phyloP scores from a whole-genome alignment of 2,888 invertebrate genomes.

The Lithophane ornitopus region DNA sequence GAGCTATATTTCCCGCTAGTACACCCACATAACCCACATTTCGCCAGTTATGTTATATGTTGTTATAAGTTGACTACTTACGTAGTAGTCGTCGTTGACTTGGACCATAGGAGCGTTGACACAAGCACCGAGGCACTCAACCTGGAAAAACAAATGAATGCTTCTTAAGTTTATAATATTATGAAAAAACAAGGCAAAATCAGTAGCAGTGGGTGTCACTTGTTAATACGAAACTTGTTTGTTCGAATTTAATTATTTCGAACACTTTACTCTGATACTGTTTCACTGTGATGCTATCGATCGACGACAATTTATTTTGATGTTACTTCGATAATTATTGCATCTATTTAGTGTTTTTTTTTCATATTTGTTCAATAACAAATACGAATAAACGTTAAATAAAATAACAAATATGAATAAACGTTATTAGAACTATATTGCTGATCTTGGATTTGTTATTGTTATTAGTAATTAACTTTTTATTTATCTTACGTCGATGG shows the following conservation, averaged over 20 bases:
- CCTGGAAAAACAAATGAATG: slow-evolving; percentile 92
- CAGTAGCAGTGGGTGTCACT: neutral
- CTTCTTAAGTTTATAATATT: neutral
- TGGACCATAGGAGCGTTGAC: slow-evolving; percentile 99
- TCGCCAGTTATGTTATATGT: neutral
- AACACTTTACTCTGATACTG: neutral
- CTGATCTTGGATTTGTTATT: no score
- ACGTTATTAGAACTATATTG: neutral
- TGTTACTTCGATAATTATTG: neutral
- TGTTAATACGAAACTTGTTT: neutral
- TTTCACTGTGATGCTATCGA: neutral
- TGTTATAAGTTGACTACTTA: slow-evolving; percentile 87
- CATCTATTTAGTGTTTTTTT: neutral
- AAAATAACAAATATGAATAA: no score
- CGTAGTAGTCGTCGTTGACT: slow-evolving; percentile 99
- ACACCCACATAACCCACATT: neutral
- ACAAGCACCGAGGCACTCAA: slow-evolving; percentile 99
- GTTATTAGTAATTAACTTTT: no score
- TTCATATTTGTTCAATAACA: neutral
- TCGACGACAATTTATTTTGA: neutral
- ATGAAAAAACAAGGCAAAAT: neutral
- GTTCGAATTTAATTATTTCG: neutral
- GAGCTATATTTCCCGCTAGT: neutral
- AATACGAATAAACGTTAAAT: no score
- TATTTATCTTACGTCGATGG: no score